Conservation (phyloP, 2,113 vertebrate genomes). For the Ptyas mucosa region DNA sequence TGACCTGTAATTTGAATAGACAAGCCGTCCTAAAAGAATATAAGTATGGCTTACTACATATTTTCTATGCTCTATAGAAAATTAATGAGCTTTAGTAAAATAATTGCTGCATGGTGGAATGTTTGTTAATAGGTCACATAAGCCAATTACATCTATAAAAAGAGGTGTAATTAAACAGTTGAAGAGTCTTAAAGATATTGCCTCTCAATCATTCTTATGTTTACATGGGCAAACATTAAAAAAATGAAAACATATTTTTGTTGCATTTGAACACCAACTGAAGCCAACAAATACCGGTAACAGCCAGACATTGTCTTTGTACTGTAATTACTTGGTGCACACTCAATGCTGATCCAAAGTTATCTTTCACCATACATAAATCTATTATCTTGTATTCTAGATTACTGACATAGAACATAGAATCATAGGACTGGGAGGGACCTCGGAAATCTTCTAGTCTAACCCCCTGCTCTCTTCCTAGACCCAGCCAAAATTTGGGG, state of each 20-base stretch:
- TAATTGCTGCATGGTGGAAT: background rate
- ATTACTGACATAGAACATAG: background rate
- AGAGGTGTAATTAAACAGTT: conserved; percentile 5
- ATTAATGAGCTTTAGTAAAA: conserved; percentile 42
- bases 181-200: conserved; percentile 40
- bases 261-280: background rate
- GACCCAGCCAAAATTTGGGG: too few species aligned
- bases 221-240: conserved; percentile 24
- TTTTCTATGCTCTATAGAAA: conserved; percentile 62
- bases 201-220: conserved; percentile 15
- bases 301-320: background rate
- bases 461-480: too few species aligned
- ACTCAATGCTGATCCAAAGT: background rate
- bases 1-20: background rate
- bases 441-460: background rate
- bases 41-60: background rate
- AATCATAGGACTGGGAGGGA: background rate
- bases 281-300: background rate
- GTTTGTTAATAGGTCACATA: conserved; percentile 29
- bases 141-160: conserved; percentile 27
- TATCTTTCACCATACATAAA: background rate
- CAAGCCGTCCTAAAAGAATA: background rate
- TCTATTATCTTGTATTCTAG: background rate
- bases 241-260: background rate
- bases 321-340: background rate